phyloP scores from a whole-genome alignment of 1,140 invertebrate species.

The Trichomalopsis sarcophagae region DNA sequence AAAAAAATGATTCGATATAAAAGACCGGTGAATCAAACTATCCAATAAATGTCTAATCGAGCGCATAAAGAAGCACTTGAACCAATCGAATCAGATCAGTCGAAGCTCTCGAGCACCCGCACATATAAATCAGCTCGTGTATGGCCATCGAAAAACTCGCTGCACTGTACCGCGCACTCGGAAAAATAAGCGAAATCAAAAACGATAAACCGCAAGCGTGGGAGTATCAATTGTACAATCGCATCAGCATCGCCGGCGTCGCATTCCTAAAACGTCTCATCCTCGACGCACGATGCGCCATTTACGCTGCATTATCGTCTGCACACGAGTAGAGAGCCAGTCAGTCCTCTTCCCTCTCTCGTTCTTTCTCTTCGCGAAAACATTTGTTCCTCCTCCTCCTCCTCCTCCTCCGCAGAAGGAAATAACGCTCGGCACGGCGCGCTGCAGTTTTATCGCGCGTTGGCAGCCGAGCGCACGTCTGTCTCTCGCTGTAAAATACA shows the following conservation, averaged over 20 bases:
- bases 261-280: background rate
- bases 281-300: background rate
- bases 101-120: no score
- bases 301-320: background rate
- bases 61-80: background rate
- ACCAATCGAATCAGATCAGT: background rate
- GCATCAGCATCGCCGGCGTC: background rate
- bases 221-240: background rate
- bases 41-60: background rate
- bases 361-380: background rate
- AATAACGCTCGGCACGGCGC: background rate
- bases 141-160: background rate
- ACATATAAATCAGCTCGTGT: background rate
- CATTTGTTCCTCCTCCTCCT: background rate
- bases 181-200: background rate
- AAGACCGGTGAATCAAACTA: background rate
- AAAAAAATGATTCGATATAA: background rate
- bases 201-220: background rate
- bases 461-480: background rate
- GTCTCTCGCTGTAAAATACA: no score
- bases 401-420: background rate
- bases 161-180: no score
- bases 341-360: background rate
- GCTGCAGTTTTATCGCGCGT: background rate
- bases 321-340: background rate